Conservation (phyloP, 2,888 invertebrate species). For the Danaus chrysippus region DNA sequence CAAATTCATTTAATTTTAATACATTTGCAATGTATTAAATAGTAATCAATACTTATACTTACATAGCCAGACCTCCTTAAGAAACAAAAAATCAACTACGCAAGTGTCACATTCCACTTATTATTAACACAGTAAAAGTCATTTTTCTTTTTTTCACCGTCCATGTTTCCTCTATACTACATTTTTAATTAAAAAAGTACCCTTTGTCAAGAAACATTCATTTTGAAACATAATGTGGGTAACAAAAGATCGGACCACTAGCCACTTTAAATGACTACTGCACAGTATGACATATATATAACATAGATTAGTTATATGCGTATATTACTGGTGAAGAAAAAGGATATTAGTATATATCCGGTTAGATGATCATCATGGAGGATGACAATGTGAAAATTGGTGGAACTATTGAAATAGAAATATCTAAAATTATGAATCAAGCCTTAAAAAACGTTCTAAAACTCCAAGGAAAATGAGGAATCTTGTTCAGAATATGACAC, state of each 20-base stretch:
- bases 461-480: constrained; percentile 2
- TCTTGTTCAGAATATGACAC: constrained; percentile 1
- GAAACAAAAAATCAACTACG: constrained; percentile 28
- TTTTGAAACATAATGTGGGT: constrained; percentile 13
- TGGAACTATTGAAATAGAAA: neutral
- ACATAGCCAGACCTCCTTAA: constrained; percentile 24
- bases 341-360: neutral
- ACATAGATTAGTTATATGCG: constrained; percentile 15
- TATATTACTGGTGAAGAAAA: constrained; percentile 1
- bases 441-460: neutral
- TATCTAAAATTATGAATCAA: neutral
- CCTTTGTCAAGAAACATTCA: constrained; percentile 2
- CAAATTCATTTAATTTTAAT: no score
- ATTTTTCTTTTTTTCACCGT: constrained; percentile 41
- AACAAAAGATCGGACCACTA: constrained; percentile 25
- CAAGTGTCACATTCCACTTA: constrained; percentile 39
- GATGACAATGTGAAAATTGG: no score
- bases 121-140: constrained; percentile 42
- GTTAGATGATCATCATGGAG: no score
- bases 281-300: constrained; percentile 14
- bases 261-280: constrained; percentile 23
- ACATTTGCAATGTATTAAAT: no score
- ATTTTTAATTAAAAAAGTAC: neutral
- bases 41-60: constrained; percentile 27
- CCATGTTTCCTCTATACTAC: constrained; percentile 43